Conservation (phyloP, 2,888 invertebrate species). For the Hypolimnas misippus region DNA sequence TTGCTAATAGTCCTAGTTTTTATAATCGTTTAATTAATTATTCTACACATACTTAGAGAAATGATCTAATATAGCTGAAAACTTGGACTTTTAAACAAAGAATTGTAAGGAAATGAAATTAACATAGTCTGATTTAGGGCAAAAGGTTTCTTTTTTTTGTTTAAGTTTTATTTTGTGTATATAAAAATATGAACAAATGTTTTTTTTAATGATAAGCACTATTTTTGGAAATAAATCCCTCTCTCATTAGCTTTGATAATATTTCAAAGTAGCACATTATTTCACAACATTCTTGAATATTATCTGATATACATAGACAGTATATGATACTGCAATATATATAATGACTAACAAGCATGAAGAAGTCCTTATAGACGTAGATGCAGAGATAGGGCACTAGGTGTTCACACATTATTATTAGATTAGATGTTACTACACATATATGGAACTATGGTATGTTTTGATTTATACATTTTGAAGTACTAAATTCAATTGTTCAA, state of each 20-base stretch:
- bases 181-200: neutral
- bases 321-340: neutral
- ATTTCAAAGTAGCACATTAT: neutral
- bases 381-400: neutral
- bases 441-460: neutral
- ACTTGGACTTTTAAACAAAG: neutral
- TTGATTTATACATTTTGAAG: neutral
- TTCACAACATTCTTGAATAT: neutral
- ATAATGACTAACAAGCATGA: neutral
- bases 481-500: too few relatives aligned
- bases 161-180: neutral
- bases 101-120: neutral
- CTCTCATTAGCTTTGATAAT: neutral
- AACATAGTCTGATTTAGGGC: neutral
- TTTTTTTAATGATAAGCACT: too few relatives aligned
- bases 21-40: neutral
- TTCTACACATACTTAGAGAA: neutral
- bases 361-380: conserved; percentile 1
- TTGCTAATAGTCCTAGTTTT: neutral
- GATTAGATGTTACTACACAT: neutral
- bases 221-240: neutral
- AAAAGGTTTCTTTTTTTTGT: neutral
- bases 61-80: neutral
- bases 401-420: neutral
- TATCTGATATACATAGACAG: neutral